These are phyloP conservation scores for Calameuta idolon DNA, from an alignment of 2,888 invertebrate species.

Conservation along the genomic window DNA sequence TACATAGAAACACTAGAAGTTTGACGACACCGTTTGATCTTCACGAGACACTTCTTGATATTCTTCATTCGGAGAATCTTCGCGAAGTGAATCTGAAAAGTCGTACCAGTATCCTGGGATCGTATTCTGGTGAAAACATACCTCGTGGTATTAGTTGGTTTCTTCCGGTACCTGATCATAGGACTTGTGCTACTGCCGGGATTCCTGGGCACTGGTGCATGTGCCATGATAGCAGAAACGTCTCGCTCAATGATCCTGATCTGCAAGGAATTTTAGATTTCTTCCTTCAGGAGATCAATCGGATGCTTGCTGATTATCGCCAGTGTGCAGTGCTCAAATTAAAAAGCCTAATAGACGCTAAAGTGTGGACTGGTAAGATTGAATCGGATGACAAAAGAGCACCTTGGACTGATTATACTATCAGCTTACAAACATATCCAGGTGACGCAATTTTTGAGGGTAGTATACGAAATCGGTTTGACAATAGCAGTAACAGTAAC, in stretches of 20 bases:
- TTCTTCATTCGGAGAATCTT: constrained; percentile 71
- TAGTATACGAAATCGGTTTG: constrained; percentile 72
- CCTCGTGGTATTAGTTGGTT: constrained; percentile 82
- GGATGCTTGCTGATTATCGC: constrained; percentile 71
- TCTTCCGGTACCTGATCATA: constrained; percentile 75
- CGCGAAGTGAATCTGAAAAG: constrained; percentile 63
- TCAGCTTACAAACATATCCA: constrained; percentile 75
- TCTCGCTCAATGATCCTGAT: constrained; percentile 69
- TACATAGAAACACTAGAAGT: constrained; percentile 75
- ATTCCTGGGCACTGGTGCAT: constrained; percentile 91
- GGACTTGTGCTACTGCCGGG: constrained; percentile 82
- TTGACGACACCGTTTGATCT: constrained; percentile 90
- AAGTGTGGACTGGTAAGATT: constrained; percentile 68
- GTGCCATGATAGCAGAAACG: constrained; percentile 77
- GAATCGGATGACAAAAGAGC: constrained; percentile 62
- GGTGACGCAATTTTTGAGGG: constrained; percentile 84
- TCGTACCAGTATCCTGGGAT: constrained; percentile 61
- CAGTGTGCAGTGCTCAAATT: constrained; percentile 77
- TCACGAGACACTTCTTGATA: constrained; percentile 81
- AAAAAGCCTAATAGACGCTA: constrained; percentile 75
- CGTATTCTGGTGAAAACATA: constrained; percentile 50
- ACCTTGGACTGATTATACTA: constrained; percentile 73
- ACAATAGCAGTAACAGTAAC: constrained; percentile 57
- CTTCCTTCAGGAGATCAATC: constrained; percentile 76
- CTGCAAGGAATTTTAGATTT: constrained; percentile 73